phyloP scores from a whole-genome alignment of 2,888 invertebrate species.

The Plebejus anna region DNA sequence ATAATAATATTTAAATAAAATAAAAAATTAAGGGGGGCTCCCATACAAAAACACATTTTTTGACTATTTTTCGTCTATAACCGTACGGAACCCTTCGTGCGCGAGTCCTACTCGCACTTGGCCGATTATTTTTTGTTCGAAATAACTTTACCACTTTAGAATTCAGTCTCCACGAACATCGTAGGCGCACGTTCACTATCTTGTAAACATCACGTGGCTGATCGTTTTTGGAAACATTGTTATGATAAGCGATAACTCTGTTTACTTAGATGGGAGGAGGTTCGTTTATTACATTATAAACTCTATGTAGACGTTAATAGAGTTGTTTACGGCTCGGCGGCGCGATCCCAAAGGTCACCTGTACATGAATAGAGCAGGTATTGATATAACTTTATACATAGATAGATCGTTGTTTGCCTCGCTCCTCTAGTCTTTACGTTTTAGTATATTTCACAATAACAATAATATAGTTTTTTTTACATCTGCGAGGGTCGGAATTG shows the following conservation, averaged over 20 bases:
- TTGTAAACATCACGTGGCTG: not conserved
- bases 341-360: constrained; percentile 23
- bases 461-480: not conserved
- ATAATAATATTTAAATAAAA: too few species aligned
- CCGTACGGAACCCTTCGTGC: too few species aligned
- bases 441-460: constrained; percentile 8
- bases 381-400: constrained; percentile 12
- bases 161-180: not conserved
- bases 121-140: not conserved
- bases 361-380: constrained; percentile 26
- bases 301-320: not conserved
- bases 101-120: too few species aligned
- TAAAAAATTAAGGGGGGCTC: too few species aligned
- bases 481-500: not conserved
- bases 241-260: constrained; percentile 21
- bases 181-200: not conserved
- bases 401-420: constrained; percentile 17
- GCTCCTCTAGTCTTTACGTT: constrained; percentile 22
- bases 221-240: constrained; percentile 13
- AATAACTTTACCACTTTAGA: not conserved
- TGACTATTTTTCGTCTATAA: too few species aligned
- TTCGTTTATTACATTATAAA: not conserved
- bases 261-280: constrained; percentile 7
- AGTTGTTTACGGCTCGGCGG: constrained; percentile 9
- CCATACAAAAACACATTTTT: too few species aligned